Base-by-base conservation (phyloP, 2,888 invertebrate genomes). In the Latheticus oryzae region DNA sequence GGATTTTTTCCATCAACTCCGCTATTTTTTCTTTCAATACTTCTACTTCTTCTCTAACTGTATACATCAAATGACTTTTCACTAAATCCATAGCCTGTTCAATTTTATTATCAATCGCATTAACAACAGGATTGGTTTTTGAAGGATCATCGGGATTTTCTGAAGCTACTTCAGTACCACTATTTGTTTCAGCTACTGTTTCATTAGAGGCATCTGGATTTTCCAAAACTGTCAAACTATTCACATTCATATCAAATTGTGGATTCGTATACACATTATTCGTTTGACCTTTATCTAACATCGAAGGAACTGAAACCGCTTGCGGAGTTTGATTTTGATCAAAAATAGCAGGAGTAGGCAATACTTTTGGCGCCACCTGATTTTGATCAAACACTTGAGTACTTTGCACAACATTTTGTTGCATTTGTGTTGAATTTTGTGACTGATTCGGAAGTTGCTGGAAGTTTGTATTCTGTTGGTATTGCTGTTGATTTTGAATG, bases 1-100 rank as follows among this genome's bases (percentile, higher is more conserved):
- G 83, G 67, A 88, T 87, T 69, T 85, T 83, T 70, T 87, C 88
- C 81, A 87, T 85, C 67, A 90, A 79, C 71, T 89, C 87, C 5
- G 86, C 84, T 65, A 90, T 90, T 73, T 87, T 88, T 73, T 88
- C 87, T 74, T 88, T 88, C 48, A 90, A 78, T 58, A 88, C 87
- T 75, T 89, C 89, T 26, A 90, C 89, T 74, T 90, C 90, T 75
- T 90, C 89, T 8, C 89, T 80, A 19, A 90, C 89, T 2, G 89
- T 89, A 72, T 87, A 89, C 87, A 89, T 90, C 72, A 90, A 78
- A 78, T 90, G 90, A 71, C 87, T 87, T 76, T 90, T 90, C 26
- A 90, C 89, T 73, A 90, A 79, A 77, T 90, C 86, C 90, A 90
- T 89, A 30, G 89, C 89, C 78, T 90, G 89, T 74, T 89, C 90